Evolutionary conservation across 64 coral and sea anemone genomes (phyloP), one percentile per base, ranked within the genome.

Genomic region (Acropora yongei): DNA sequence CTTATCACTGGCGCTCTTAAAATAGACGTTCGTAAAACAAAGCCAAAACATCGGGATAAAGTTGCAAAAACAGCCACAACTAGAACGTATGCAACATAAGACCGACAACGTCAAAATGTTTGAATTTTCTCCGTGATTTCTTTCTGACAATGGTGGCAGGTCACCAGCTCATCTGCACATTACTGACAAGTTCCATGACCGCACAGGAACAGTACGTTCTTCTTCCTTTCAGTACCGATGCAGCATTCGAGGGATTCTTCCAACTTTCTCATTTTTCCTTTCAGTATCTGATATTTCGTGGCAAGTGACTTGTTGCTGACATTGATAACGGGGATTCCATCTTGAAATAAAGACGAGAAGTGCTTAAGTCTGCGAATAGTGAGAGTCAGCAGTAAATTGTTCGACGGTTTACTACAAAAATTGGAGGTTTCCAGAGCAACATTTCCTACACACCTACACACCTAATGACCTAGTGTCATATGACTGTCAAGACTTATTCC

Each of bases 241-340:
- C 91, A 93, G n/a, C 91, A 93, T n/a, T 67, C 46, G 10, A 93
- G 49, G 12, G 76, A 76, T 48, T 93, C 91, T 58, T 93, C 91
- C 43, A 93, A 41, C 50, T 93, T 93, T 44, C 86, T 57, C 30
- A 88, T 41, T 75, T 88, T 88, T 74, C 58, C 78, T 86, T 93
- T 60, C 12, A 87, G 44, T 13, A 30, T 4, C 61, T 93, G 76
- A 45, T 88, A 77, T 71, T 74, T 60, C 19, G 47, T 30, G 18
- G 74, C 18, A 46, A 83, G 47, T 18, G 71, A 50, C 58, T 79
- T 80, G 61, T 74, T 57, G 57, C 87, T 87, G 57, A 80, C n/a
- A 50, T 40, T 55, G 12, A 41, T 76, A n/a, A 90, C 67, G 17
- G 75, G 76, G 12, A 61, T 69, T 47, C 88, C 88, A 80, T 90